Evolutionary conservation across 2,888 invertebrate genomes (phyloP).

Genomic region (Drosophila anceps): DNA sequence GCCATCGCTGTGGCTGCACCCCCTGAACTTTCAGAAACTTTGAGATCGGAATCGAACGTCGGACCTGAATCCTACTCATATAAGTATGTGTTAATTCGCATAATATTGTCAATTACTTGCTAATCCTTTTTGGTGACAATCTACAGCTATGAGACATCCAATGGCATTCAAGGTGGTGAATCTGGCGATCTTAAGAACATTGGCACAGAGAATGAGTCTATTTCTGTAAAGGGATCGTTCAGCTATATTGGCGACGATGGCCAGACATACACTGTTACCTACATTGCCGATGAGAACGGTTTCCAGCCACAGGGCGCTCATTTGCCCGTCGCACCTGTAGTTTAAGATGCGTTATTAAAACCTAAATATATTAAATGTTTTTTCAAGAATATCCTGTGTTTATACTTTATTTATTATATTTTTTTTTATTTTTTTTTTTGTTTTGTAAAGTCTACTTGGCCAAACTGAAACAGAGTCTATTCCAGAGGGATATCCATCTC

Average conservation of each 20-base stretch:
- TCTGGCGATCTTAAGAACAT: no score
- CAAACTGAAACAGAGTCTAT: no score
- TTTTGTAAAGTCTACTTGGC: not conserved
- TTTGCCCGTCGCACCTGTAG: slow-evolving; percentile 57
- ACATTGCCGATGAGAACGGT: slow-evolving; percentile 86
- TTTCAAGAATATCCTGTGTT: not conserved
- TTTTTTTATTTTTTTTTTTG: no score
- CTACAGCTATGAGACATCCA: slow-evolving; percentile 60
- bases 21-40: not conserved
- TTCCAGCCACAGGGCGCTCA: slow-evolving; percentile 85
- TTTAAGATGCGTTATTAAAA: slow-evolving; percentile 12
- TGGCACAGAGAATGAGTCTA: slow-evolving; percentile 67
- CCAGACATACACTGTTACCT: slow-evolving; percentile 63
- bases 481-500: not conserved
- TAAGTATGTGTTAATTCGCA: slow-evolving; percentile 10
- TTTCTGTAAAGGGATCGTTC: slow-evolving; percentile 70
- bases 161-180: no score
- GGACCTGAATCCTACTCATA: slow-evolving; percentile 86
- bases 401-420: no score
- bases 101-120: rapidly evolving
- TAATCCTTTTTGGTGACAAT: slow-evolving; percentile 22
- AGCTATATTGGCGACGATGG: slow-evolving; percentile 69
- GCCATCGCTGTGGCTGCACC: slow-evolving; percentile 66
- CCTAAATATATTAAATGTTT: slow-evolving; percentile 45
- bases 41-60: slow-evolving; percentile 46